Evolutionary conservation across 2,797 vertebrate genomes (phyloP).

Genomic region (Capromys pilorides): DNA sequence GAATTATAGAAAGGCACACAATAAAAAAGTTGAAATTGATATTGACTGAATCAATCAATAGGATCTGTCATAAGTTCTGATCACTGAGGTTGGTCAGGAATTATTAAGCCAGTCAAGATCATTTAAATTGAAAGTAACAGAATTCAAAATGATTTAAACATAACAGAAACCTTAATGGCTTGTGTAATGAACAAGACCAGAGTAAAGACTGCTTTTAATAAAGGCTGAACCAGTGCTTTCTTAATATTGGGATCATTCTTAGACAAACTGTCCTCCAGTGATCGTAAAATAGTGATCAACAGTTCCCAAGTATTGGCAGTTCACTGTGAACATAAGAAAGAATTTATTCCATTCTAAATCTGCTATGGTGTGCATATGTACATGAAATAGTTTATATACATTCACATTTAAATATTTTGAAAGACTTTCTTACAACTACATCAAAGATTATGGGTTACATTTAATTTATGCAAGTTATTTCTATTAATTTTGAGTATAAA

Average conservation of each 20-base stretch:
- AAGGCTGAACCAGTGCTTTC: not conserved
- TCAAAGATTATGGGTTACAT: not conserved
- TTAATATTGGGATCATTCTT: not conserved
- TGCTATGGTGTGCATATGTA: not conserved
- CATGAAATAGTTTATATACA: not conserved
- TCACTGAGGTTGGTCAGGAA: not conserved
- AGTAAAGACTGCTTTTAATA: not conserved
- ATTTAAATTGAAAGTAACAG: not conserved
- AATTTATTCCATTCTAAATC: not conserved
- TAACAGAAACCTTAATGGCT: not conserved
- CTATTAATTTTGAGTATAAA: not conserved
- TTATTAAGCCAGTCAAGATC: not conserved
- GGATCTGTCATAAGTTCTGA: not conserved
- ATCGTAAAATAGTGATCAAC: not conserved
- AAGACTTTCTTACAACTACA: not conserved
- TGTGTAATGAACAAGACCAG: not conserved
- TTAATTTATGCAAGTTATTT: not conserved
- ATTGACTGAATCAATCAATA: not conserved
- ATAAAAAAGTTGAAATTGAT: not conserved
- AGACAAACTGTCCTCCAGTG: not conserved
- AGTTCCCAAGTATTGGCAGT: not conserved
- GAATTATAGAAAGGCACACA: not conserved
- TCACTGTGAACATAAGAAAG: not conserved
- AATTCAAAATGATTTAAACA: constrained; percentile 20
- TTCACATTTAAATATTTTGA: not conserved